phyloP scores from a whole-genome alignment of 2,888 invertebrate genomes.

The Eupithecia centaureata region DNA sequence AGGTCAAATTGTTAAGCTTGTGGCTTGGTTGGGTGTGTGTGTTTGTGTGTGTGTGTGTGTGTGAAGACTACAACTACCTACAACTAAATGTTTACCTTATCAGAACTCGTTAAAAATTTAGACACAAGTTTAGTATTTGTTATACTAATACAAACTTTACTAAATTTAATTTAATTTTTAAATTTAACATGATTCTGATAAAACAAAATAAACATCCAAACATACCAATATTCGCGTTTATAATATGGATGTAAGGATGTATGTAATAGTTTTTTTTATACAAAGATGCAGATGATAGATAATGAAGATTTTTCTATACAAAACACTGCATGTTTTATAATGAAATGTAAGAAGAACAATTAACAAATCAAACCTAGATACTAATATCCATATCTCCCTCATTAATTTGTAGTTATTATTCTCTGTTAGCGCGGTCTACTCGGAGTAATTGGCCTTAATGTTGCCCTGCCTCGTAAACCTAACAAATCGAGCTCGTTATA shows the following conservation, averaged over 20 bases:
- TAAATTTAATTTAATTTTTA: no score
- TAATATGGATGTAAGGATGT: no score
- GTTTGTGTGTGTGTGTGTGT: no score
- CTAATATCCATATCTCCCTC: neutral
- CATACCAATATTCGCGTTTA: no score
- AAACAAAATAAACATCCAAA: no score
- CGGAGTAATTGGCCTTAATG: slow-evolving; percentile 41
- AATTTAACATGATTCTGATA: no score
- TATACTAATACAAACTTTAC: no score
- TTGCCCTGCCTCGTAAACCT: slow-evolving; percentile 37
- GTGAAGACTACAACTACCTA: neutral
- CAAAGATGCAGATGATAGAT: no score
- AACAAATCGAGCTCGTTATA: slow-evolving; percentile 33
- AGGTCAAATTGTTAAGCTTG: neutral
- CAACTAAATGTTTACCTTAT: no score
- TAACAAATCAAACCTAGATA: neutral
- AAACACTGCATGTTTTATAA: no score
- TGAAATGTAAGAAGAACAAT: neutral
- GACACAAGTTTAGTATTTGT: neutral
- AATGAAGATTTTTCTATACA: no score
- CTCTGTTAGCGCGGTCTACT: slow-evolving; percentile 17
- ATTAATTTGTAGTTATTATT: slow-evolving; percentile 18
- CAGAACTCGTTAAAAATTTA: neutral
- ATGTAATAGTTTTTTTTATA: no score
- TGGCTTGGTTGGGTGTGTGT: neutral